Base-by-base conservation (phyloP, 2,888 invertebrate genomes). In the Lasioglossum malachurum region DNA sequence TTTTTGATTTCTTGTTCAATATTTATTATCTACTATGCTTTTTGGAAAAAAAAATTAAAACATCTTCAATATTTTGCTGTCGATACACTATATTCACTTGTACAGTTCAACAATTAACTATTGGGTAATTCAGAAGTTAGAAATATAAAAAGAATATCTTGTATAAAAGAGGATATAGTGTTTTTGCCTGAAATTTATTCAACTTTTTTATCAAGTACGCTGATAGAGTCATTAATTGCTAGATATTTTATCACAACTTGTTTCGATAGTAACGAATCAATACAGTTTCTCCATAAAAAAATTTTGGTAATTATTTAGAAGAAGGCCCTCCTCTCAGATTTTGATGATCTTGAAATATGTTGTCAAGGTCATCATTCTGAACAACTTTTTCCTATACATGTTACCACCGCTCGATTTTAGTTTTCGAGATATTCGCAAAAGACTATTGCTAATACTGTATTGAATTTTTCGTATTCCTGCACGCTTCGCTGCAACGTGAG, bases 221-320 rank as follows among this genome's bases (percentile, higher is more conserved):
- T 76, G 82, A 73, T 76, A 73, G 75, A 73, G 75, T 82, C 74
- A 73, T 84, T 87, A 81, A 74, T 83, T 78, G 72, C 84, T 87
- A 87, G 74, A 31, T 78, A 74, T 84, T 82, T 87, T 88, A 88
- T 88, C 85, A 85, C 85, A 87, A 81, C 27, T 79, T 76, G 57
- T 74, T 84, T 82, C 80, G 80, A 12, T 41, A 41, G 41, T 41
- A 12, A 12, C 1, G 2, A 41, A 10, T 41, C 41, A 2, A 87
- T 87, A 84, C 80, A 87, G 78, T 80, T 71, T 82, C 57, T 44
- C 53, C 80, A 84, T 87, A 85, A 82, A 85, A 88, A 83, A 84
- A 80, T n/a, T n/a, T n/a, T n/a, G n/a, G n/a, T n/a, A n/a, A n/a
- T n/a, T n/a, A n/a, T n/a, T n/a, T n/a, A n/a, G n/a, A n/a, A n/a